A percentile compares a stretch with the other conserved stretches of the same genome.
These are phyloP conservation scores for Cristatella mucedo DNA, from an alignment of 2,888 invertebrate species.

Conservation along the genomic window DNA sequence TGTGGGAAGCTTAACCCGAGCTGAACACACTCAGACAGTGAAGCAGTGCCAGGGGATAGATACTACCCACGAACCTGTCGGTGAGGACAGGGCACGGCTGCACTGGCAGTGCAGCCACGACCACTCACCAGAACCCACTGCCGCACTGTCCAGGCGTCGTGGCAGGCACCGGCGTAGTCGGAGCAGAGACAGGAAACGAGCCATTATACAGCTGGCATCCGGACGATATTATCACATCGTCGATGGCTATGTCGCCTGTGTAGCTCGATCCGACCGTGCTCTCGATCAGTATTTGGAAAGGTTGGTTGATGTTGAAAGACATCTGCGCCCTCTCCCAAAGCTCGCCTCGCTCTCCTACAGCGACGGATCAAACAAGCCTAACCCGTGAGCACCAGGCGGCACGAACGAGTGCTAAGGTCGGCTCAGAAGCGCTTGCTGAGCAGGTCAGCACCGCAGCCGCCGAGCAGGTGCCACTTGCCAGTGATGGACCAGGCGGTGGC, in stretches of 20 bases:
- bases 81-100: too few relatives aligned
- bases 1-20: too few relatives aligned
- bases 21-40: too few relatives aligned
- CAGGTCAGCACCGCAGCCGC: too few relatives aligned
- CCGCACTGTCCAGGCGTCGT: constrained; percentile 1
- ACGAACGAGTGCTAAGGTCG: too few relatives aligned
- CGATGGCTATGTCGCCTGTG: constrained; percentile 13
- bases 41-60: too few relatives aligned
- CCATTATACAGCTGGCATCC: constrained; percentile 9
- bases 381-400: too few relatives aligned
- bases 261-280: constrained; percentile 9
- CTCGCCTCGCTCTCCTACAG: constrained; percentile 4
- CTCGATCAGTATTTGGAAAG: constrained; percentile 12
- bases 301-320: background rate
- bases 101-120: too few relatives aligned
- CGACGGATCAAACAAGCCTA: too few relatives aligned
- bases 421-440: too few relatives aligned
- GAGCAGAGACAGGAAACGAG: background rate
- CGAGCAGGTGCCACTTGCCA: too few relatives aligned
- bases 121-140: constrained; percentile 3
- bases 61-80: too few relatives aligned
- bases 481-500: constrained; percentile 18
- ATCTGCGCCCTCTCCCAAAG: constrained; percentile 4
- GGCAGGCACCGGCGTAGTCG: background rate
- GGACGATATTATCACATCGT: constrained; percentile 12